Evolutionary conservation across 1,140 invertebrate genomes (phyloP).

Genomic region (Trissolcus basalis): DNA sequence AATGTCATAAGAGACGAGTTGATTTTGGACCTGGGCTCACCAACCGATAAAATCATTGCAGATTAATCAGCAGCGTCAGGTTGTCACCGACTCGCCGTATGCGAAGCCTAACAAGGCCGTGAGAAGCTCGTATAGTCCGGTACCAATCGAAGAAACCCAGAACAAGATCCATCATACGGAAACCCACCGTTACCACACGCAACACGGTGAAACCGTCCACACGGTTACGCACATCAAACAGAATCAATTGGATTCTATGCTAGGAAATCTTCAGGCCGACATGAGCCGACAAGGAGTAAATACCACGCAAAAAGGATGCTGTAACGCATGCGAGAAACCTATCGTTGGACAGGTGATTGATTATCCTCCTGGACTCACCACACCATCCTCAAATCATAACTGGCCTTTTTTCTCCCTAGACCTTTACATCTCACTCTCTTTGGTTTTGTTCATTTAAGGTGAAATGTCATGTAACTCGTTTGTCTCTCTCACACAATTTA

Average conservation of each 20-base stretch:
- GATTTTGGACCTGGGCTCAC: too few relatives aligned
- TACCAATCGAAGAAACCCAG: constrained; percentile 63
- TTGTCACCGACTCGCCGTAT: constrained; percentile 83
- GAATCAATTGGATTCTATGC: constrained; percentile 93
- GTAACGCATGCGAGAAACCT: constrained; percentile 97
- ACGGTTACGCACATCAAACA: constrained; percentile 67
- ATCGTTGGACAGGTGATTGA: constrained; percentile 94
- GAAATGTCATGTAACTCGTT: too few relatives aligned
- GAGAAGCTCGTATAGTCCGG: constrained; percentile 72
- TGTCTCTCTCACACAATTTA: too few relatives aligned
- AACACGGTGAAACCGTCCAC: constrained; percentile 69
- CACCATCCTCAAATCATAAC: not conserved
- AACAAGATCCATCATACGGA: constrained; percentile 72
- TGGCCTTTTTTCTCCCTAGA: too few relatives aligned
- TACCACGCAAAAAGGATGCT: constrained; percentile 98
- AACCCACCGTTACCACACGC: constrained; percentile 75
- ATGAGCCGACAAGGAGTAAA: constrained; percentile 98
- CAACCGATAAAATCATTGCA: constrained; percentile 62
- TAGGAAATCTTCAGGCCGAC: constrained; percentile 90
- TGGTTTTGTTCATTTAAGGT: too few relatives aligned
- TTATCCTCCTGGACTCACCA: not conserved
- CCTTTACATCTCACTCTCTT: too few relatives aligned
- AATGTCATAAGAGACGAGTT: too few relatives aligned
- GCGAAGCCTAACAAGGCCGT: constrained; percentile 82
- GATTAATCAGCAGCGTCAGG: constrained; percentile 80